Base-by-base conservation (phyloP, 2,113 vertebrate species). In the Oryzias melastigma region DNA sequence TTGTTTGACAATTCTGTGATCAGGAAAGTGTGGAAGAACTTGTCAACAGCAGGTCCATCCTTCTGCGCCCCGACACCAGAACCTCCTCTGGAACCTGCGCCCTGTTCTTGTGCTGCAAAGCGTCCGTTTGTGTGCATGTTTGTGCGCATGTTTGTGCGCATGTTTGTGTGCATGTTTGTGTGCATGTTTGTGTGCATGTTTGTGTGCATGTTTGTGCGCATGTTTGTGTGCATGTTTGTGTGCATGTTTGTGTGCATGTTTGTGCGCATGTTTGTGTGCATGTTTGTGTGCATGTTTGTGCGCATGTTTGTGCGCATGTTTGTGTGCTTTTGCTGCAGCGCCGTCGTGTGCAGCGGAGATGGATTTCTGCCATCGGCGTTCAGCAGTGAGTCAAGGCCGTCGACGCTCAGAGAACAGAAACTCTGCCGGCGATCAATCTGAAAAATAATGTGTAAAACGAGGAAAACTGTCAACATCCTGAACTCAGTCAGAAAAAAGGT, bases 341-440 rank as follows among this genome's bases (percentile, higher is more conserved):
- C 56, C 42, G 41, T 71, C 20, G 35, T 47, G 4, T 5, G 0
- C n/a, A 55, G 67, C 49, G 16, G 12, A 62, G 51, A 80, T 85
- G 5, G 45, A 68, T 81, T 84, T 79, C 68, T 2, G 71, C 67
- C 40, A 1, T 64, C 53, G 58, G 75, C 68, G 53, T 70, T 5
- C 2, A 62, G 49, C 24, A 22, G 47, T 29, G 41, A 70, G 62
- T 17, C 50, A 22, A 75, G 64, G 52, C 65, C 35, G 45, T 15
- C 58, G 43, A 57, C 65, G 20, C 53, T 25, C 20, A 48, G 43
- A 51, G 66, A 71, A 65, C 59, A 22, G 43, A 55, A 27, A 54
- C 53, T 58, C 20, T n/a, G 19, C n/a, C 45, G 24, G 22, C 53
- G 59, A 74, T 82, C 48, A 57, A 29, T 76, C 16, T 75, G 60